phyloP scores from a whole-genome alignment of 2,888 invertebrate species.

The Pelosia muscerda region DNA sequence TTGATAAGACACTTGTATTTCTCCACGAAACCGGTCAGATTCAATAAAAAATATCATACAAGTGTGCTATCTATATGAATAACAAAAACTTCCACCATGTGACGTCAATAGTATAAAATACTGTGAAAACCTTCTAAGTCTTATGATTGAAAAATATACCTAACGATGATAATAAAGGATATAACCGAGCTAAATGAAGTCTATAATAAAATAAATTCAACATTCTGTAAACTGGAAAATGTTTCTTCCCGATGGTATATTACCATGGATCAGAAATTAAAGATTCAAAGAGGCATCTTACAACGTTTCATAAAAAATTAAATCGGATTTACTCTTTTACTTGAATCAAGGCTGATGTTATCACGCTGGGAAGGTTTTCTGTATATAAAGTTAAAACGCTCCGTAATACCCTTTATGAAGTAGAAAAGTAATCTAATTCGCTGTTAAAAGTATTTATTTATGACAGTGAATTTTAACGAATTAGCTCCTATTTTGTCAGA shows the following conservation, averaged over 20 bases:
- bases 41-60: no score
- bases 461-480: no score
- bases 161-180: no score
- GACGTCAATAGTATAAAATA: no score
- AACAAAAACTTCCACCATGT: no score
- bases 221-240: neutral
- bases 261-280: conserved; percentile 31
- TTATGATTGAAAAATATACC: no score
- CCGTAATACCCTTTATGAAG: neutral
- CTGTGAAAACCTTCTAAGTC: no score
- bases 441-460: neutral
- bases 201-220: neutral
- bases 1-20: no score
- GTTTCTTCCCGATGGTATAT: conserved; percentile 17
- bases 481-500: no score
- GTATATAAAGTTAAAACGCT: neutral
- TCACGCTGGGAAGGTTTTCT: neutral
- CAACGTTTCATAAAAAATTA: conserved; percentile 19
- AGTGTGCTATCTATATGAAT: no score
- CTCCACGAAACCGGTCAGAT: no score
- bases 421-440: neutral
- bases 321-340: conserved; percentile 18
- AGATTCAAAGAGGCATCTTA: conserved; percentile 25
- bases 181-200: neutral
- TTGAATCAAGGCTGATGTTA: conserved; percentile 18